Evolutionary conservation across 2,888 invertebrate genomes (phyloP).

Genomic region (Macrosiphum euphorbiae): DNA sequence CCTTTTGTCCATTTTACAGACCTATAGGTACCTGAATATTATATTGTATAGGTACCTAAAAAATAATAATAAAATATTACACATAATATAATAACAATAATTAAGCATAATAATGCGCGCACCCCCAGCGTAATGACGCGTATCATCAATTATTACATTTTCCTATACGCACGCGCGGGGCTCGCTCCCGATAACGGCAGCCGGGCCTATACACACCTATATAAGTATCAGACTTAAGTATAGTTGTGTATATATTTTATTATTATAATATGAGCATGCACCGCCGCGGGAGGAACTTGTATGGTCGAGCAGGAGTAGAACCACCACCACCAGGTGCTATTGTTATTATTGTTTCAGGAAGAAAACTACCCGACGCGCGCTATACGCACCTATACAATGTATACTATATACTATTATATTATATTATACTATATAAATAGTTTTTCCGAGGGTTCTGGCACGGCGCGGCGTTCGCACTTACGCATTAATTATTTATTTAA

Average conservation of each 20-base stretch:
- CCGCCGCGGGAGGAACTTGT: slow-evolving; percentile 12
- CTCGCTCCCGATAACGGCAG: not conserved
- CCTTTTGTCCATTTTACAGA: not conserved
- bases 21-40: not conserved
- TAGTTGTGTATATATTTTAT: not conserved
- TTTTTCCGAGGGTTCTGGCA: not conserved
- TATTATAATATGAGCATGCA: not conserved
- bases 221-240: not conserved
- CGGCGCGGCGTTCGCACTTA: not conserved
- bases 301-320: not conserved
- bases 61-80: not conserved
- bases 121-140: not conserved
- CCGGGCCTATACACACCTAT: not conserved
- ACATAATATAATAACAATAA: not conserved
- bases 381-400: not conserved
- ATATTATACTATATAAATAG: not conserved
- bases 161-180: not conserved
- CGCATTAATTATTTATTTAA: slow-evolving; percentile 52
- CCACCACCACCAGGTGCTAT: slow-evolving; percentile 23
- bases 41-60: not conserved
- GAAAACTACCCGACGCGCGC: not conserved
- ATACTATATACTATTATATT: not conserved
- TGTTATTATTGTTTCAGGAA: not conserved
- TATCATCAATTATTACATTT: not conserved
- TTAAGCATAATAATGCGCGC: slow-evolving; percentile 1